Percentiles rank a stretch among this genome's conserved stretches.
Conservation (phyloP, 2,888 invertebrate species). For the Villa cingulata region DNA sequence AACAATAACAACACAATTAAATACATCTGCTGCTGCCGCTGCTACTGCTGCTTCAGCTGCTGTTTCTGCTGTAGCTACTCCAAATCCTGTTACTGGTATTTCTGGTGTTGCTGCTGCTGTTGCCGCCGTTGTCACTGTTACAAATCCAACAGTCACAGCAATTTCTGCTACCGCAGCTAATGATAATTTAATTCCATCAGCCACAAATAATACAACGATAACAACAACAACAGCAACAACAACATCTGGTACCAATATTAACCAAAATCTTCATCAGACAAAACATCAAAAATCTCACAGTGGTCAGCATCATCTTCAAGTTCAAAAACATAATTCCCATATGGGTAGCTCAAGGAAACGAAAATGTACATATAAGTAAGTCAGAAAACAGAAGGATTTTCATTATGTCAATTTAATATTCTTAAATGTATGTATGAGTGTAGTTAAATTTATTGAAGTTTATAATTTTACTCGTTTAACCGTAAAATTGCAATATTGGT, state of each 20-base stretch:
- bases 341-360: slow-evolving; percentile 32
- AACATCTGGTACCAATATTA: background rate
- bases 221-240: background rate
- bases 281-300: background rate
- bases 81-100: background rate
- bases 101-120: background rate
- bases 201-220: background rate
- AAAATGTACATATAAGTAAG: slow-evolving; percentile 41
- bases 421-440: no score
- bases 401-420: no score
- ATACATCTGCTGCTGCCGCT: slow-evolving; percentile 1
- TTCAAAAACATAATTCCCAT: slow-evolving; percentile 6
- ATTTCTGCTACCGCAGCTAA: background rate
- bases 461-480: no score
- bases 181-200: background rate
- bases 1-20: slow-evolving; percentile 7
- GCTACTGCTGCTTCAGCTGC: background rate
- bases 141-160: background rate
- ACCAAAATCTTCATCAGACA: background rate
- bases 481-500: no score
- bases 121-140: background rate
- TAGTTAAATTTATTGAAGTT: no score
- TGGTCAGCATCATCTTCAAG: slow-evolving; percentile 1
- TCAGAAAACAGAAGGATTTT: slow-evolving; percentile 15
- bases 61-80: background rate